Conservation (phyloP, 30 jellyfish, hydroid and myxozoan genomes). For the Hydractinia echinata region DNA sequence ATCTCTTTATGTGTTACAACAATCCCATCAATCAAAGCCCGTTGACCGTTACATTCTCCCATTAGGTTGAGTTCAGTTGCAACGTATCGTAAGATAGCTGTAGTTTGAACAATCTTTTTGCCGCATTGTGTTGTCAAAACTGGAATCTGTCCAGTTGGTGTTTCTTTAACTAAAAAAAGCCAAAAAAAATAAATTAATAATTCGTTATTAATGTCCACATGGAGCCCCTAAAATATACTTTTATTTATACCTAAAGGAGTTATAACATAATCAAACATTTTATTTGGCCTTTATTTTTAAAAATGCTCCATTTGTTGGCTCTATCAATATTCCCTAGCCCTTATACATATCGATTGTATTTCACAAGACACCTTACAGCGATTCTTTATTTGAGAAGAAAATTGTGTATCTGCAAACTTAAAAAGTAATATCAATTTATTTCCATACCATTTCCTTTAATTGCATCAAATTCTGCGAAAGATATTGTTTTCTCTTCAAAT, state of each 20-base stretch:
- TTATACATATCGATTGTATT: too few relatives aligned
- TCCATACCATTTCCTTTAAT: neutral
- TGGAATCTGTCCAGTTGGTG: neutral
- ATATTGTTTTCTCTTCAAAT: conserved; percentile 11
- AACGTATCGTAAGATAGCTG: conserved; percentile 17
- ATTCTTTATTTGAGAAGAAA: too few relatives aligned
- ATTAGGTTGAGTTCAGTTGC: conserved; percentile 15
- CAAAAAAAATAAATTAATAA: neutral
- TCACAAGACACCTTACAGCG: too few relatives aligned
- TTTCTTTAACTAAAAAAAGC: conserved; percentile 16
- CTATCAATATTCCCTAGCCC: too few relatives aligned
- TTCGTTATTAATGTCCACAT: neutral
- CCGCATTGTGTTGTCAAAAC: conserved; percentile 10
- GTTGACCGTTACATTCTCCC: conserved; percentile 15
- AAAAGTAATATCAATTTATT: too few relatives aligned
- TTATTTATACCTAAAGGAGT: neutral
- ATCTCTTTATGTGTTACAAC: conserved; percentile 10
- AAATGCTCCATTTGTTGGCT: too few relatives aligned
- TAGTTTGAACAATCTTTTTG: conserved; percentile 12
- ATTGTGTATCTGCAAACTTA: too few relatives aligned
- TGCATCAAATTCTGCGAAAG: neutral
- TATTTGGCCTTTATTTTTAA: too few relatives aligned
- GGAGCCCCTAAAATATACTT: too few relatives aligned
- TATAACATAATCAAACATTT: too few relatives aligned
- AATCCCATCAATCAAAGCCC: conserved; percentile 4